A percentile compares a stretch with the other conserved stretches of the same genome.
These are phyloP conservation scores for Fregata magnificens DNA, from an alignment of 2,113 vertebrate genomes.

Conservation along the genomic window DNA sequence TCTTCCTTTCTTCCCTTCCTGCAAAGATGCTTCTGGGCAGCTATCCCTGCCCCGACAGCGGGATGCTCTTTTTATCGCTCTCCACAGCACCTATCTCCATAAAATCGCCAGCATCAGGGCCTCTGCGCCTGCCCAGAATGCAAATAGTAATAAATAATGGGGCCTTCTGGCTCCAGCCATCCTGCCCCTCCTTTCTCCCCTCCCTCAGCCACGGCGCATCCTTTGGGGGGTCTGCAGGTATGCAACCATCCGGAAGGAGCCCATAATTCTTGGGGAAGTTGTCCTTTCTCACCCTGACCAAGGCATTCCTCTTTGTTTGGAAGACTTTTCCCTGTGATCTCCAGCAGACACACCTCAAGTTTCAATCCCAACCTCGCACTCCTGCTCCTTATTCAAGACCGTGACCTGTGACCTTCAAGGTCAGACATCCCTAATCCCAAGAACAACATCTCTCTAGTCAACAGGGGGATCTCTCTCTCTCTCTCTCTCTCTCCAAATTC, in stretches of 20 bases:
- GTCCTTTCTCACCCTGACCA: not conserved
- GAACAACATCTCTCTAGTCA: slow-evolving; percentile 25
- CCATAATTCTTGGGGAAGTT: not conserved
- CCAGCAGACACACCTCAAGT: slow-evolving; percentile 23
- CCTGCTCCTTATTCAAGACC: slow-evolving; percentile 33
- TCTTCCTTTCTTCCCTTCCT: not conserved
- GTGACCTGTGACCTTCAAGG: slow-evolving; percentile 52
- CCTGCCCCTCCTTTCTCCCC: not conserved
- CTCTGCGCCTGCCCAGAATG: not conserved
- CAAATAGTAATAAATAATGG: not conserved
- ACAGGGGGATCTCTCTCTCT: not conserved
- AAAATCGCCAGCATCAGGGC: not conserved
- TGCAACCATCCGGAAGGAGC: not conserved
- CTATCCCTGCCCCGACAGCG: not conserved
- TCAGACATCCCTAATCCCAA: slow-evolving; percentile 51
- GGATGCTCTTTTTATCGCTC: not conserved
- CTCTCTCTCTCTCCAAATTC: not conserved
- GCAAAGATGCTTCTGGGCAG: not conserved
- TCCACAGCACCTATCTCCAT: not conserved
- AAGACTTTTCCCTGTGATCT: not conserved
- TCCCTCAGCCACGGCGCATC: not conserved
- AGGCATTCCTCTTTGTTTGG: not conserved
- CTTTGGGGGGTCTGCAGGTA: slow-evolving; percentile 5
- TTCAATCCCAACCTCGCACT: not conserved
- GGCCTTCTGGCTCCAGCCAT: not conserved